A percentile compares a stretch with the other conserved stretches of the same genome.
These are phyloP conservation scores for Parasteatoda lunata DNA, from an alignment of 2,888 invertebrate genomes.

Conservation along the genomic window DNA sequence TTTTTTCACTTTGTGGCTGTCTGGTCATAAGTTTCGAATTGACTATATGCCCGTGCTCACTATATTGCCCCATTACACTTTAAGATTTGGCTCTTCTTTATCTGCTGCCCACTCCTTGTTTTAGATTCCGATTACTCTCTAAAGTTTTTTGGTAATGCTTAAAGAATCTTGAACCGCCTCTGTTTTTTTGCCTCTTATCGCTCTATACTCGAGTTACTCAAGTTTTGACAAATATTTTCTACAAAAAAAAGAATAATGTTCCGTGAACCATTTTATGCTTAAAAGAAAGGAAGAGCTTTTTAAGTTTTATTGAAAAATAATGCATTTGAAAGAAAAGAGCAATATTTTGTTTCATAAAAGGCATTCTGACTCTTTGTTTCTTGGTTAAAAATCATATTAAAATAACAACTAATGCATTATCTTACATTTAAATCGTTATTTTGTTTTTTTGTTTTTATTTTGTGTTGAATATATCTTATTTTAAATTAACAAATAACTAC, in stretches of 20 bases:
- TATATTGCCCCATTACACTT: slow-evolving; percentile 67
- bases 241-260: slow-evolving; percentile 50
- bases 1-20: slow-evolving; percentile 53
- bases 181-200: slow-evolving; percentile 30
- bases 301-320: slow-evolving; percentile 24
- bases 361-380: too few species aligned
- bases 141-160: slow-evolving; percentile 64
- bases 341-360: neutral
- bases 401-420: too few species aligned
- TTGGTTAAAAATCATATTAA: too few species aligned
- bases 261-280: neutral
- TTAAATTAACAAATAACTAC: too few species aligned
- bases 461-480: too few species aligned
- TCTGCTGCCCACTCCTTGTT: slow-evolving; percentile 41
- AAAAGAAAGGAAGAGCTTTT: neutral
- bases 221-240: slow-evolving; percentile 51
- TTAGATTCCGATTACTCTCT: slow-evolving; percentile 59
- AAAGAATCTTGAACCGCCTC: slow-evolving; percentile 32
- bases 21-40: slow-evolving; percentile 59
- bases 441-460: too few species aligned
- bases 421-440: too few species aligned
- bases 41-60: slow-evolving; percentile 60
- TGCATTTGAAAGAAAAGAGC: slow-evolving; percentile 24
- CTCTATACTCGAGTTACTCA: slow-evolving; percentile 44
- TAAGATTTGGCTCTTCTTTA: slow-evolving; percentile 39